Evolutionary conservation across 2,113 vertebrate species (phyloP), one percentile per base, ranked within the genome.

Genomic region (Sula dactylatra): DNA sequence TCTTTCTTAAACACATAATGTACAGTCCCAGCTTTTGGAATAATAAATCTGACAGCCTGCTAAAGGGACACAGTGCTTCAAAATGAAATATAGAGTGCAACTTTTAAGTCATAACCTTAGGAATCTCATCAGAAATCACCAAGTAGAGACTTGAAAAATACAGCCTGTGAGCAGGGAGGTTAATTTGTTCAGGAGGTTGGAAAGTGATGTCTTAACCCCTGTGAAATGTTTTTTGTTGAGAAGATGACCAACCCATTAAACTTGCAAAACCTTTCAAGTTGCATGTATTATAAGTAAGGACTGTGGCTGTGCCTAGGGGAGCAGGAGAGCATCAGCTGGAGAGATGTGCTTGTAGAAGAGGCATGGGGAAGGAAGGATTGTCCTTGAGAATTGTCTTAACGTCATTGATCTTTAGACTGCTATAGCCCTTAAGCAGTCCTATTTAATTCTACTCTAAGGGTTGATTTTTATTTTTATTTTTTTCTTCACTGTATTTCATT

Each of bases 31-130:
- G 89, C 82, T 86, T 96, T 88, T 86, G 77, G 86, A 86, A 81
- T 92, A 81, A 45, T 97, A 97, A 96, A 95, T 97, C 83, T 84
- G 77, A 73, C 96, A 96, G 95, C 65, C 91, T 73, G 10, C 88
- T 81, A 67, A 92, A 84, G 88, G 84, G 90, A 85, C 25, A 9
- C 56, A 52, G 56, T 55, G 73, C 93, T 97, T 97, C 82, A 58
- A 76, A 90, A 90, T 97, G 88, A 97, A 93, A 91, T 76, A 93
- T 6, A 19, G 79, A 93, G 40, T 80, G 65, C 26, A 71, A 88
- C 92, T 95, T 97, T 79, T 71, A 90, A 97, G 88, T 59, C 88
- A 22, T 95, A 94, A 95, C 92, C 93, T 96, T 82, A 45, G 52
- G 59, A 89, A 95, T 96, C 93, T 93, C 90, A 74, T 97, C 96